Evolutionary conservation across 2,113 vertebrate genomes (phyloP).

Genomic region (Catharus bicknelli): DNA sequence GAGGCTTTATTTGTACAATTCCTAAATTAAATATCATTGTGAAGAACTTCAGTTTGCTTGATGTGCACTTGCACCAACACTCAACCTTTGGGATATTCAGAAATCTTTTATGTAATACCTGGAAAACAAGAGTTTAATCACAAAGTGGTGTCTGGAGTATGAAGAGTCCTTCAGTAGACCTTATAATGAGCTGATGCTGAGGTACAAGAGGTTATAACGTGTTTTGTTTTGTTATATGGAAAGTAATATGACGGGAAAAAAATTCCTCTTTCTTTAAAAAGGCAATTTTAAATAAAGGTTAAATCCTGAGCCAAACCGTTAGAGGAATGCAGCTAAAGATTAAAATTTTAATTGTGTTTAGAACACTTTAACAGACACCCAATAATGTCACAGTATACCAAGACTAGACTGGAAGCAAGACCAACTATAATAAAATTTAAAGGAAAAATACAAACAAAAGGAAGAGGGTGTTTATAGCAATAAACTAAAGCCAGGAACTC

Average conservation of each 20-base stretch:
- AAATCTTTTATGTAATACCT: background rate
- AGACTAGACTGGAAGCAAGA: background rate
- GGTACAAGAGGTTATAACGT: background rate
- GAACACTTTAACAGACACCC: background rate
- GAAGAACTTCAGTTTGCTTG: background rate
- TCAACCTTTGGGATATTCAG: background rate
- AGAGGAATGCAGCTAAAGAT: background rate
- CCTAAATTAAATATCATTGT: background rate
- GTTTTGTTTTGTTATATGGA: background rate
- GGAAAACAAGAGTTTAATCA: background rate
- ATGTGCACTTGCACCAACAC: background rate
- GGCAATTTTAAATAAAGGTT: background rate
- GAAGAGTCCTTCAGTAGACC: background rate
- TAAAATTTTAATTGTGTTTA: background rate
- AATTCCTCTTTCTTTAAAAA: background rate
- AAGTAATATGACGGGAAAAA: background rate
- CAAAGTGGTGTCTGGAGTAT: background rate
- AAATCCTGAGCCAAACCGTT: background rate
- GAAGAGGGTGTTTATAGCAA: background rate
- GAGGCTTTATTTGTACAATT: background rate
- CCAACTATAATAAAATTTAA: background rate
- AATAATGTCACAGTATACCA: background rate
- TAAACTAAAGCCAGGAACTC: background rate
- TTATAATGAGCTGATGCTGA: background rate
- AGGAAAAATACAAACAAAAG: background rate